phyloP scores from a whole-genome alignment of 2,113 vertebrate genomes.

The Perca schrenkii region DNA sequence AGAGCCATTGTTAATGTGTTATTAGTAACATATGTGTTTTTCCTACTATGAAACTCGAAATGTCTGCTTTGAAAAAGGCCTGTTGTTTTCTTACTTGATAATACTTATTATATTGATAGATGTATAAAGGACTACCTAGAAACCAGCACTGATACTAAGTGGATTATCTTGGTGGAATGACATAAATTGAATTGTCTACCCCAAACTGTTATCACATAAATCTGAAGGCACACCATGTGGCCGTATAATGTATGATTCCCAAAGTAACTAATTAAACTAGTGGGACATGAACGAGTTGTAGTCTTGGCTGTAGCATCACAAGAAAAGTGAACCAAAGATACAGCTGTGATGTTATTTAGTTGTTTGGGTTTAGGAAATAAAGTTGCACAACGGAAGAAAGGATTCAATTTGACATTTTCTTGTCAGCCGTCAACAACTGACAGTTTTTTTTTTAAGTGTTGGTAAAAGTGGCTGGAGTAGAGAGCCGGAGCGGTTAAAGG shows the following conservation, averaged over 20 bases:
- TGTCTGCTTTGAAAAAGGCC: neutral
- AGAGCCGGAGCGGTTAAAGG: too few relatives aligned
- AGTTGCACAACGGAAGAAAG: accelerated
- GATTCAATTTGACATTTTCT: neutral
- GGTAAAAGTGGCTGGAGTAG: neutral
- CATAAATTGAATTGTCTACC: neutral
- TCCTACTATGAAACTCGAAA: too few relatives aligned
- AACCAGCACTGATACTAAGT: too few relatives aligned
- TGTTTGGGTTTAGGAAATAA: neutral
- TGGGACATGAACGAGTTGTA: neutral
- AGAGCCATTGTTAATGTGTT: neutral
- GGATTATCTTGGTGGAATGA: neutral
- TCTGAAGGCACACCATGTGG: neutral
- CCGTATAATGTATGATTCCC: neutral
- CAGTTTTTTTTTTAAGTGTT: too few relatives aligned
- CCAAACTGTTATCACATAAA: neutral
- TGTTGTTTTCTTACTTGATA: too few relatives aligned
- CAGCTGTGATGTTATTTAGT: too few relatives aligned
- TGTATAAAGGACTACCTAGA: too few relatives aligned
- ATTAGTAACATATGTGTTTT: neutral
- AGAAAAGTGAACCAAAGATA: neutral
- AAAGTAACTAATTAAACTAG: neutral
- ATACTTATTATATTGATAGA: too few relatives aligned
- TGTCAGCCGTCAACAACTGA: neutral
- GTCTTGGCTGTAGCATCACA: neutral